A percentile compares a stretch with the other conserved stretches of the same genome.
phyloP scores from a whole-genome alignment of 1,140 invertebrate genomes.

The Drosophila takahashii region DNA sequence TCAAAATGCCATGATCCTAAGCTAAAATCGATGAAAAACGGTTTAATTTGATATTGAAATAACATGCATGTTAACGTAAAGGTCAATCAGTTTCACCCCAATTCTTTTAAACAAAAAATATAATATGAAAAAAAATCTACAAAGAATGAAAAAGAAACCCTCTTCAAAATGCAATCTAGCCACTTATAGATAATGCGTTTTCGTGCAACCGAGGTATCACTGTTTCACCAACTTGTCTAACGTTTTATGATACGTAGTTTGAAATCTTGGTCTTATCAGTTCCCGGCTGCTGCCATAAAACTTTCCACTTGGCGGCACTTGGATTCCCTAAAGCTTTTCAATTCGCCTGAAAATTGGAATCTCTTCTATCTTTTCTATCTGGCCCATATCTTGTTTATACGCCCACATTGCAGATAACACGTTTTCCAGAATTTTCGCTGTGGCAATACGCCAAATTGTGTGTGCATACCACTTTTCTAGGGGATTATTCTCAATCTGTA shows the following conservation, averaged over 20 bases:
- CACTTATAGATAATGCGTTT: not conserved
- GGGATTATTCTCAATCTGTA: constrained; percentile 29
- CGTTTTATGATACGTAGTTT: constrained; percentile 26
- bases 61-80: too few relatives aligned
- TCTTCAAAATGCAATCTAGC: not conserved
- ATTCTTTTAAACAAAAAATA: too few relatives aligned
- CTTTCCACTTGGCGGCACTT: constrained; percentile 37
- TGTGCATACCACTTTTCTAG: constrained; percentile 7
- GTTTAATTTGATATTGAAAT: too few relatives aligned
- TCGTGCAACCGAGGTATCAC: not conserved
- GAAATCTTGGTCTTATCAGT: constrained; percentile 28
- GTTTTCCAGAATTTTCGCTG: constrained; percentile 45
- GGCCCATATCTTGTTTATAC: constrained; percentile 40
- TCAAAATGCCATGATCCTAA: too few relatives aligned
- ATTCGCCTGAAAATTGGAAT: constrained; percentile 31
- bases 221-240: constrained; percentile 10
- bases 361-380: constrained; percentile 41
- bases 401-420: constrained; percentile 29
- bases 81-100: too few relatives aligned
- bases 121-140: too few relatives aligned
- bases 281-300: constrained; percentile 45
- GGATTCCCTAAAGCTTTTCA: constrained; percentile 27
- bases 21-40: too few relatives aligned
- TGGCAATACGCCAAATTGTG: constrained; percentile 31
- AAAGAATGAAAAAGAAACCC: too few relatives aligned